Conservation (phyloP, 2,113 vertebrate species). For the Xiphophorus maculatus region DNA sequence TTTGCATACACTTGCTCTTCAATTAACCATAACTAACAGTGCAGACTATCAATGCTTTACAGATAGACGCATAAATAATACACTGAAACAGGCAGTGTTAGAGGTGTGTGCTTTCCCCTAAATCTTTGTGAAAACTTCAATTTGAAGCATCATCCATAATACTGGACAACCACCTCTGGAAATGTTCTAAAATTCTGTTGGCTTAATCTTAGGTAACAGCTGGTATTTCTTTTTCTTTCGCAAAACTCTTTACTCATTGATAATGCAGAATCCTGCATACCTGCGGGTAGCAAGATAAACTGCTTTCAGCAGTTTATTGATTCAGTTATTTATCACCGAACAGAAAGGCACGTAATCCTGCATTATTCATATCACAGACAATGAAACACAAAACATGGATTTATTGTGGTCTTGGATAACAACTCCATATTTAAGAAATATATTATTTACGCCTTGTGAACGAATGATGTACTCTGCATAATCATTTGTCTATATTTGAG, state of each 20-base stretch:
- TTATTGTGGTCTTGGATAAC: constrained; percentile 30
- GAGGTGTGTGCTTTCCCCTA: neutral
- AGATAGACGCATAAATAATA: neutral
- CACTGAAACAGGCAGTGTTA: neutral
- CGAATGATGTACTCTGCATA: constrained; percentile 27
- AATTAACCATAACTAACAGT: neutral
- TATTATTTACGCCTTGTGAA: constrained; percentile 28
- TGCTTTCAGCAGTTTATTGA: constrained; percentile 34
- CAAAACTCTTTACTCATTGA: constrained; percentile 25
- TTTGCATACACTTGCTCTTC: neutral
- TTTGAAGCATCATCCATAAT: constrained; percentile 7
- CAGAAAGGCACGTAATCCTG: constrained; percentile 44
- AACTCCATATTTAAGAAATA: constrained; percentile 38
- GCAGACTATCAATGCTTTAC: neutral
- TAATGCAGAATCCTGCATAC: constrained; percentile 34
- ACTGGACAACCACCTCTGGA: constrained; percentile 20
- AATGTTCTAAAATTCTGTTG: constrained; percentile 5
- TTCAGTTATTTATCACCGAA: constrained; percentile 54
- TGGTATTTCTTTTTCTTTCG: constrained; percentile 10
- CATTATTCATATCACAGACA: constrained; percentile 52
- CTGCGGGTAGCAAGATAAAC: constrained; percentile 46
- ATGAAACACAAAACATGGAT: constrained; percentile 42
- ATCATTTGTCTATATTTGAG: constrained; percentile 39
- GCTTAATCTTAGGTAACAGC: constrained; percentile 31
- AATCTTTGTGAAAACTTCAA: neutral